Evolutionary conservation across 2,113 vertebrate genomes (phyloP), one percentile per base, ranked within the genome.

Genomic region (Danionella cerebrum): DNA sequence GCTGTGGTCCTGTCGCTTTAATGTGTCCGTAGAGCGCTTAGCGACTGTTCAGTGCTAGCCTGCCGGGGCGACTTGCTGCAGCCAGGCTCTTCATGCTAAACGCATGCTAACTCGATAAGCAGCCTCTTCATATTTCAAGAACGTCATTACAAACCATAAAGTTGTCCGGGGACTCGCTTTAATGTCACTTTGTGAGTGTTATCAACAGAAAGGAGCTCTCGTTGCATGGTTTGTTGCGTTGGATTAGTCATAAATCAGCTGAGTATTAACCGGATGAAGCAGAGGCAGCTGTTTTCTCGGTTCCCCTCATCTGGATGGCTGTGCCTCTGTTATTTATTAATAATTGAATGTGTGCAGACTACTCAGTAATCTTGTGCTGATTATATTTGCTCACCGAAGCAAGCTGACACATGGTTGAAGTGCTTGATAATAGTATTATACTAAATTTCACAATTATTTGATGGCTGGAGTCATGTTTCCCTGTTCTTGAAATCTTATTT

Each of bases 191-290:
- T 33, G 29, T 64, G 42, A 24, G 12, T 8, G 12, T 10, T n/a
- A 50, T 24, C 44, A 11, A 19, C 18, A 25, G 29, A 64, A 9
- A 35, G 59, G 11, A 14, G 59, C 19, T 48, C 13, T 29, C 44
- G 18, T 2, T 22, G 12, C 4, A 48, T 22, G 42, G 60, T 5
- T 36, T 64, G 60, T 64, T 16, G 31, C 27, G 60, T 4, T 64
- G 60, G 60, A 48, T 48, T 64, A 64, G 60, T 64, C 44, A 50
- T 50, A 64, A 64, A 64, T 64, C 42, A 64, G 42, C 29, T 64
- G 60, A 64, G 44, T 36, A 50, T 64, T 36, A 36, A 64, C 60
- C 60, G 60, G 60, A 35, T 64, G 60, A 48, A 14, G 13, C 41
- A 31, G 19, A 48, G 60, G 60, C 60, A 64, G 60, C 60, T 64